These are phyloP conservation scores for Synanthedon formicaeformis DNA, from an alignment of 2,888 invertebrate species.

Conservation along the genomic window DNA sequence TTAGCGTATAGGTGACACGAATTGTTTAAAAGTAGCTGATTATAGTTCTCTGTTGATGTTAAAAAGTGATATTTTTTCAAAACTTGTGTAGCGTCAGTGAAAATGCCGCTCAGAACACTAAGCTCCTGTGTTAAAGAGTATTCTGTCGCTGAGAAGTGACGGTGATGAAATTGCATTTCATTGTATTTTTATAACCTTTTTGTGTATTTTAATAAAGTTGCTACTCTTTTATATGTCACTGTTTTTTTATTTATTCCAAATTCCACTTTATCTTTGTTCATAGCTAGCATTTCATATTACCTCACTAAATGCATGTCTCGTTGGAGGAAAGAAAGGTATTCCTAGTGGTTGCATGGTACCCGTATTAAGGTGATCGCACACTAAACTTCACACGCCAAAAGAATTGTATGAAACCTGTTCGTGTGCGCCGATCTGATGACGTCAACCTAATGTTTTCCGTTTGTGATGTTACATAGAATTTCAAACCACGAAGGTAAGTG, in stretches of 20 bases:
- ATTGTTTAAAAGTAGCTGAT: no score
- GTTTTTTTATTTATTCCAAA: slow-evolving; percentile 4
- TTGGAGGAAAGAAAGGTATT: background rate
- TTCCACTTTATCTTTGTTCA: slow-evolving; percentile 4
- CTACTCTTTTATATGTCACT: slow-evolving; percentile 26
- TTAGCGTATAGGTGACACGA: no score
- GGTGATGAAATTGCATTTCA: slow-evolving; percentile 67
- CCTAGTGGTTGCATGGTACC: slow-evolving; percentile 36
- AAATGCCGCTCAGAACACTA: slow-evolving; percentile 3
- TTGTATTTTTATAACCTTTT: slow-evolving; percentile 70
- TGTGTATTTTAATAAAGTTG: slow-evolving; percentile 71
- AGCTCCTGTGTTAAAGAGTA: slow-evolving; percentile 30
- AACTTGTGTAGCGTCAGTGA: no score
- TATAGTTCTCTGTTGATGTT: no score
- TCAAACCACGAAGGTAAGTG: no score
- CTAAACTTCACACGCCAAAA: no score
- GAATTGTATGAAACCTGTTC: no score
- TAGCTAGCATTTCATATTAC: background rate
- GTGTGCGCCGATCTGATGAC: no score
- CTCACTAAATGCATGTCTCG: background rate
- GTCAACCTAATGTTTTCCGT: no score
- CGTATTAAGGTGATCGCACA: no score
- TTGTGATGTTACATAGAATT: no score
- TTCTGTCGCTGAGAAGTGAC: slow-evolving; percentile 50
- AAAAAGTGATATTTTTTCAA: no score